Base-by-base conservation (phyloP, 92 coral and sea anemone species). In the Epizoanthus fatuus region DNA sequence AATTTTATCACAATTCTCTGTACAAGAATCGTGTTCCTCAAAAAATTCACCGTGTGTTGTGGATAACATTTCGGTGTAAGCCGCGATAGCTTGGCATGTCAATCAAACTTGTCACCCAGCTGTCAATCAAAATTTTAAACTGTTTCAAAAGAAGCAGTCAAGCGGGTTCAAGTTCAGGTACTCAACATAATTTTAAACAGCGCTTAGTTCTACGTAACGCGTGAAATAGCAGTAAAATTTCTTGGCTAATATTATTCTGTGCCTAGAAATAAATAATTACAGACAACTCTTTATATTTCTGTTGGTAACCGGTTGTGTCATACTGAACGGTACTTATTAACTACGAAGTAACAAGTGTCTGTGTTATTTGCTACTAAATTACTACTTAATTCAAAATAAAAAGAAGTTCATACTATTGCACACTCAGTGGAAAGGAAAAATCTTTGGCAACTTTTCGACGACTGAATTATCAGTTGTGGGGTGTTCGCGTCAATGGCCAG, bases 51-150 rank as follows among this genome's bases (percentile, higher is more conserved):
- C 71, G 70, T 60, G 20, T 55, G 44, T 60, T 77, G 82, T 45
- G 57, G 69, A 56, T 10, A 77, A 77, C 37, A 56, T 77, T 55
- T 75, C 19, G 63, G 69, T 76, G 81, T 57, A 58, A 67, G 44
- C 38, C 63, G 69, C 68, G 57, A 59, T 62, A 22, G 58, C 82
- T 77, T 75, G 71, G 22, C 82, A 77, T 59, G 39, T 56, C 65
- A 53, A 52, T 60, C 56, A 60, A 71, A 71, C 35, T 29, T 29
- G 35, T 71, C 64, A 53, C 39, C 4, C n/a, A 62, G 70, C 82
- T 77, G 82, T 60, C 82, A 77, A 60, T 60, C 69, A 77, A 59
- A 49, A 4, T n/a, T 38, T 42, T 76, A 37, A 44, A 58, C 62
- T 59, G 20, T 76, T 35, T 57, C 75, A 45, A 45, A 19, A 17